These are phyloP conservation scores for Drosophila sucinea DNA, from an alignment of 1,140 invertebrate genomes.

Conservation along the genomic window DNA sequence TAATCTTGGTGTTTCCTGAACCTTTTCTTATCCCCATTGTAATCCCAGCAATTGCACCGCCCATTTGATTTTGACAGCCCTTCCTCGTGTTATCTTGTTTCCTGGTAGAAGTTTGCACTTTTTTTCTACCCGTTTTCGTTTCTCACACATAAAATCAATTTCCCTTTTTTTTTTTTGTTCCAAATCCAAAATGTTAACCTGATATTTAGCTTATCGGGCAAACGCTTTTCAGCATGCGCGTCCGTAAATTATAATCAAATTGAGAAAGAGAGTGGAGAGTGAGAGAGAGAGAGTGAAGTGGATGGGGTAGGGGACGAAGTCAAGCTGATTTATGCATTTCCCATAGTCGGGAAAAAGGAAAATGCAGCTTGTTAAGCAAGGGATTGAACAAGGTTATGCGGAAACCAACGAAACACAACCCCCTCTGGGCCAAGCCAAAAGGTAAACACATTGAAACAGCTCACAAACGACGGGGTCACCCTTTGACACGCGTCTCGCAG, in stretches of 20 bases:
- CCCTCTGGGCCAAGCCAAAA: conserved; percentile 59
- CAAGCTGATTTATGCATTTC: conserved; percentile 73
- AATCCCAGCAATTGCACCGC: background rate
- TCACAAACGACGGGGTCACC: conserved; percentile 38
- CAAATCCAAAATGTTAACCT: conserved; percentile 57
- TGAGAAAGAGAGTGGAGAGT: conserved; percentile 32
- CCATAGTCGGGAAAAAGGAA: conserved; percentile 35
- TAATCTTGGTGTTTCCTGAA: too few relatives aligned
- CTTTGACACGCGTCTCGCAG: conserved; percentile 63
- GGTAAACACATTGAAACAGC: conserved; percentile 63
- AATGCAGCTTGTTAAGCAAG: conserved; percentile 41
- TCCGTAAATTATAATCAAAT: conserved; percentile 78
- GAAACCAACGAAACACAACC: background rate
- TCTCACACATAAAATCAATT: conserved; percentile 64
- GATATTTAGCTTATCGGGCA: conserved; percentile 53
- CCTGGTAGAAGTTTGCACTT: conserved; percentile 10
- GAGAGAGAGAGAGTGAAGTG: conserved; percentile 1
- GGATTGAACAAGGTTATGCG: conserved; percentile 5
- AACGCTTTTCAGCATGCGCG: conserved; percentile 39
- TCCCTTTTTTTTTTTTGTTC: conserved; percentile 11
- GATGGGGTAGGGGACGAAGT: conserved; percentile 31
- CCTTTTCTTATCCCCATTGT: conserved; percentile 3
- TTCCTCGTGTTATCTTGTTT: conserved; percentile 1
- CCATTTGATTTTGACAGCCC: background rate
- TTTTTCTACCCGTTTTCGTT: conserved; percentile 43